phyloP scores from a whole-genome alignment of 2,888 invertebrate genomes.

The Conistra vaccinii region DNA sequence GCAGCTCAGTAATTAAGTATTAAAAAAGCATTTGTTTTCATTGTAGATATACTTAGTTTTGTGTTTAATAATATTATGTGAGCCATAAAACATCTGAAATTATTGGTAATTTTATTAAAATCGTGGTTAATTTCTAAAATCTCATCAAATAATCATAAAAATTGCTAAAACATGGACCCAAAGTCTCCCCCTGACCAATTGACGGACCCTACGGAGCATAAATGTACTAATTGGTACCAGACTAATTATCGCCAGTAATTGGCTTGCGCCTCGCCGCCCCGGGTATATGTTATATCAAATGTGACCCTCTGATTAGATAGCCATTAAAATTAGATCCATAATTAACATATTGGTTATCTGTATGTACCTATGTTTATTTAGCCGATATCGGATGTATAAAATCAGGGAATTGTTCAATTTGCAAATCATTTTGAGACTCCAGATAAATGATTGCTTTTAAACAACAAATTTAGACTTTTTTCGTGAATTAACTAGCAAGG shows the following conservation, averaged over 20 bases:
- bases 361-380: too few relatives aligned
- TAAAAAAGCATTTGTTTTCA: conserved; percentile 5
- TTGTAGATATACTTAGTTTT: background rate
- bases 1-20: conserved; percentile 5
- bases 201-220: conserved; percentile 14
- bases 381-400: too few relatives aligned
- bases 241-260: conserved; percentile 51
- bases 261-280: conserved; percentile 17
- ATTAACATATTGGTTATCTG: too few relatives aligned
- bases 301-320: conserved; percentile 10
- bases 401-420: background rate
- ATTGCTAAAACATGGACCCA: conserved; percentile 1
- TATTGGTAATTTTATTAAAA: too few relatives aligned
- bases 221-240: too few relatives aligned
- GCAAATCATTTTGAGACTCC: background rate
- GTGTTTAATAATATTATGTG: too few relatives aligned
- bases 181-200: background rate
- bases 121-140: background rate
- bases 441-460: background rate
- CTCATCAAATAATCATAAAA: background rate
- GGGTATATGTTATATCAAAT: conserved; percentile 39
- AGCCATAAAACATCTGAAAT: too few relatives aligned
- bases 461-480: background rate
- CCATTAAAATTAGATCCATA: too few relatives aligned
- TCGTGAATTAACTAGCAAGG: background rate